Conservation (phyloP, 2,888 invertebrate genomes). For the Ferrisia virgata region DNA sequence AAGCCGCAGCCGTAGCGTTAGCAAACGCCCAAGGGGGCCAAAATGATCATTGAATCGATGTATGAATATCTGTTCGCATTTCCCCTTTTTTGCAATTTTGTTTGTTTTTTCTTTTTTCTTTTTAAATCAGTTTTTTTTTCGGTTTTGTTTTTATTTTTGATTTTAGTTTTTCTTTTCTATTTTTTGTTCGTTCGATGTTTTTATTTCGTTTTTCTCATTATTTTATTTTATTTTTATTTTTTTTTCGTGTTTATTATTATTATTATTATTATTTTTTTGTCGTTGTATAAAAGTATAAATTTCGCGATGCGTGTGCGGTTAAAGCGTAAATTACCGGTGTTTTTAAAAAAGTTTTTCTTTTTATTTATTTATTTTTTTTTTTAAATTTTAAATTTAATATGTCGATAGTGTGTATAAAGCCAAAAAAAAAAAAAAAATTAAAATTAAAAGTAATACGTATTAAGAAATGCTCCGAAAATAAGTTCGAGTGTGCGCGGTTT, state of each 20-base stretch:
- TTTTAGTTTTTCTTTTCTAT: slow-evolving; percentile 10
- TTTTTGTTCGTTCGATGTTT: not conserved
- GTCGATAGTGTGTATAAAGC: not conserved
- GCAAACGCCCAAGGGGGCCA: slow-evolving; percentile 57
- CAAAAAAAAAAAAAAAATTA: too few species aligned
- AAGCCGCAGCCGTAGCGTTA: slow-evolving; percentile 74
- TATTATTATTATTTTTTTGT: slow-evolving; percentile 35
- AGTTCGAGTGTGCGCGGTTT: not conserved
- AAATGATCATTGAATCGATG: slow-evolving; percentile 30
- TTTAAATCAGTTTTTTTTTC: slow-evolving; percentile 27
- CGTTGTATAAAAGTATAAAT: slow-evolving; percentile 12
- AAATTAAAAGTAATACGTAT: not conserved
- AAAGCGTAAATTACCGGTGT: slow-evolving; percentile 31
- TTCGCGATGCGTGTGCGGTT: slow-evolving; percentile 28
- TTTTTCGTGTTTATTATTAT: not conserved
- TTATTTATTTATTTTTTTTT: too few species aligned
- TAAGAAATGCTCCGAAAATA: not conserved
- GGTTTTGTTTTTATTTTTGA: slow-evolving; percentile 25
- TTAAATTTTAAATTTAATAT: not conserved
- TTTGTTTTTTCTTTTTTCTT: slow-evolving; percentile 10
- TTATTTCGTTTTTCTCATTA: slow-evolving; percentile 33
- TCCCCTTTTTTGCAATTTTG: not conserved
- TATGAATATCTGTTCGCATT: not conserved
- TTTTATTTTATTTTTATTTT: too few species aligned
- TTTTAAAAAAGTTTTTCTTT: not conserved